Percentiles rank a stretch among this genome's conserved stretches.
Conservation (phyloP, 2,797 vertebrate genomes). For the Melanotaenia parkinsoni region DNA sequence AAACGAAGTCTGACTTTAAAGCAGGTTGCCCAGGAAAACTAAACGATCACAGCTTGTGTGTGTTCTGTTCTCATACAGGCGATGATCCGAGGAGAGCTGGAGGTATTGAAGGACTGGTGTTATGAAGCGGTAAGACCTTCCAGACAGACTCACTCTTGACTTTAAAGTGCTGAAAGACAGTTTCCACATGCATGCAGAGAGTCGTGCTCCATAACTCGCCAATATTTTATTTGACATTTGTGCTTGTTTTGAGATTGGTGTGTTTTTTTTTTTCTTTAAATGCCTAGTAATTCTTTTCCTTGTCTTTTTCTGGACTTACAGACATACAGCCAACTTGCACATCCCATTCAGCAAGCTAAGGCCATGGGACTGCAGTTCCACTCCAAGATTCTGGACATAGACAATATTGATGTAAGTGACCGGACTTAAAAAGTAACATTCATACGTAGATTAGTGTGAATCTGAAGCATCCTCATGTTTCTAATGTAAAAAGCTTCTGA, state of each 20-base stretch:
- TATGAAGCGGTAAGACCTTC: slow-evolving; percentile 91
- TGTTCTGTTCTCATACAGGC: slow-evolving; percentile 80
- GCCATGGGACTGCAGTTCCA: slow-evolving; percentile 92
- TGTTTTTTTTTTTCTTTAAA: neutral
- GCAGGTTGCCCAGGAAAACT: neutral
- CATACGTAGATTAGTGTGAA: neutral
- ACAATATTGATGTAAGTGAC: slow-evolving; percentile 93
- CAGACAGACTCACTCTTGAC: neutral
- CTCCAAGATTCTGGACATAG: slow-evolving; percentile 93
- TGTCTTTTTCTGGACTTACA: slow-evolving; percentile 59
- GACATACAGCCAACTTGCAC: slow-evolving; percentile 95
- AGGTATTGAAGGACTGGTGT: slow-evolving; percentile 97
- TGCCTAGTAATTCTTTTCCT: slow-evolving; percentile 5
- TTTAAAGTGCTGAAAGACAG: neutral
- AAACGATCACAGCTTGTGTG: neutral
- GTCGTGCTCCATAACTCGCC: neutral
- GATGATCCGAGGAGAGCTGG: slow-evolving; percentile 93
- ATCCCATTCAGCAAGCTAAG: slow-evolving; percentile 93
- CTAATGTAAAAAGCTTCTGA: neutral
- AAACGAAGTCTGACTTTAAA: no score
- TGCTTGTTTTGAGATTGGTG: neutral
- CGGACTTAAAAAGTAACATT: neutral
- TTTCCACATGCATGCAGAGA: neutral
- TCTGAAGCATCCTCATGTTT: neutral
- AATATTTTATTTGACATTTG: neutral